Percentiles rank a stretch among this genome's conserved stretches.
phyloP scores from a whole-genome alignment of 1,140 invertebrate genomes.

The Drosophila grimshawi region DNA sequence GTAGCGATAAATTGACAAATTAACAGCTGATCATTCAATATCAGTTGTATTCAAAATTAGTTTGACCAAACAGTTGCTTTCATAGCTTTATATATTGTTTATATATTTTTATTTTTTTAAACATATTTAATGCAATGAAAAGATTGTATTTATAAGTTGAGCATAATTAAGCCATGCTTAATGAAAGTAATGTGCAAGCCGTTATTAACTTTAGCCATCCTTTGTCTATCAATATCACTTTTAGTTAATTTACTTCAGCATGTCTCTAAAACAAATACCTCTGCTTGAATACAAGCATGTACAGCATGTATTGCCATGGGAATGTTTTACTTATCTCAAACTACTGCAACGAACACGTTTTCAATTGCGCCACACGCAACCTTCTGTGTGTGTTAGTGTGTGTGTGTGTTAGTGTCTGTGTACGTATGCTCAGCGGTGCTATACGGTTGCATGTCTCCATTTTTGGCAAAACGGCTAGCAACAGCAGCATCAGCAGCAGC shows the following conservation, averaged over 20 bases:
- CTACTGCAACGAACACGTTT: constrained; percentile 42
- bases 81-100: too few relatives aligned
- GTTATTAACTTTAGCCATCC: constrained; percentile 4
- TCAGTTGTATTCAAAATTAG: too few relatives aligned
- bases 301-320: constrained; percentile 4
- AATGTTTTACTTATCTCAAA: constrained; percentile 40
- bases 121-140: too few relatives aligned
- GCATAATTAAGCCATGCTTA: background rate
- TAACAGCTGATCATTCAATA: too few relatives aligned
- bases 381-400: background rate
- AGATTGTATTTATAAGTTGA: too few relatives aligned
- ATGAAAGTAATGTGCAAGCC: background rate
- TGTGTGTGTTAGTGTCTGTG: constrained; percentile 31
- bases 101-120: background rate
- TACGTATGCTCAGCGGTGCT: background rate
- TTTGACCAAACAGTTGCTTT: too few relatives aligned
- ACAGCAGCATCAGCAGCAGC: background rate
- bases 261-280: background rate
- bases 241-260: background rate
- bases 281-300: background rate
- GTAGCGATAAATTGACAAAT: too few relatives aligned
- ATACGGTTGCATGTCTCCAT: constrained; percentile 30
- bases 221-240: background rate
- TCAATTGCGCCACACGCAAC: constrained; percentile 44
- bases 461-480: constrained; percentile 3